These are phyloP conservation scores for Pagetopsis macropterus DNA, from an alignment of 2,797 vertebrate species.

Conservation along the genomic window DNA sequence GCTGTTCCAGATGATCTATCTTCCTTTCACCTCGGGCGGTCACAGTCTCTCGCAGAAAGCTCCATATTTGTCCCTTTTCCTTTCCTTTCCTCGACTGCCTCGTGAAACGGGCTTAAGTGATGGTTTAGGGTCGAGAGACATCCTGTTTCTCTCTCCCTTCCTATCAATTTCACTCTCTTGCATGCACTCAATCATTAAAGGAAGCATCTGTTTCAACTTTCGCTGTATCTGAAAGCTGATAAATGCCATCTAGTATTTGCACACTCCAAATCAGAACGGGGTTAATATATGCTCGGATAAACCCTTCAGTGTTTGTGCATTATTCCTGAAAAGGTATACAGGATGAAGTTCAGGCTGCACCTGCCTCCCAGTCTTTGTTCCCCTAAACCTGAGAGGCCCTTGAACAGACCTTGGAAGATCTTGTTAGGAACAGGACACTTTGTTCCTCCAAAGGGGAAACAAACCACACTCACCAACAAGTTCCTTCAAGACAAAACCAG, in stretches of 20 bases:
- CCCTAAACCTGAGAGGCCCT: conserved; percentile 38
- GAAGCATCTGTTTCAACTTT: conserved; percentile 17
- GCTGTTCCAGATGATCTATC: conserved; percentile 50
- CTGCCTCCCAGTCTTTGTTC: conserved; percentile 39
- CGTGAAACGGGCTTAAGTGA: conserved; percentile 45
- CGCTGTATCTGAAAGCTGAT: conserved; percentile 8
- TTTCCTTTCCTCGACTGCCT: conserved; percentile 31
- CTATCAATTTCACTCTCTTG: conserved; percentile 12
- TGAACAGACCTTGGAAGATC: conserved; percentile 59
- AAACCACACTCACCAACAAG: conserved; percentile 40
- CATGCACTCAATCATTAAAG: conserved; percentile 16
- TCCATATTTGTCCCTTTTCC: conserved; percentile 69
- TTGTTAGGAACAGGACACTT: conserved; percentile 66
- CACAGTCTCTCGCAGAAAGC: conserved; percentile 54
- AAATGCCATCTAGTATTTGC: conserved; percentile 6
- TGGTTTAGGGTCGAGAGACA: conserved; percentile 38
- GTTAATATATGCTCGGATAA: conserved; percentile 16
- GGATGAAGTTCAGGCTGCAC: conserved; percentile 36
- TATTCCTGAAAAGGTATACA: conserved; percentile 21
- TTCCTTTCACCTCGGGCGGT: conserved; percentile 42
- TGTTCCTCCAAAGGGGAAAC: conserved; percentile 59
- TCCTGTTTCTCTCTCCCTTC: conserved; percentile 43
- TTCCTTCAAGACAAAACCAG: conserved; percentile 59
- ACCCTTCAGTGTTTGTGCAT: conserved; percentile 21
- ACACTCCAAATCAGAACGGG: background rate